Percentiles rank a stretch among this genome's conserved stretches.
Conservation (phyloP, 2,113 vertebrate genomes). For the Pongo pygmaeus region DNA sequence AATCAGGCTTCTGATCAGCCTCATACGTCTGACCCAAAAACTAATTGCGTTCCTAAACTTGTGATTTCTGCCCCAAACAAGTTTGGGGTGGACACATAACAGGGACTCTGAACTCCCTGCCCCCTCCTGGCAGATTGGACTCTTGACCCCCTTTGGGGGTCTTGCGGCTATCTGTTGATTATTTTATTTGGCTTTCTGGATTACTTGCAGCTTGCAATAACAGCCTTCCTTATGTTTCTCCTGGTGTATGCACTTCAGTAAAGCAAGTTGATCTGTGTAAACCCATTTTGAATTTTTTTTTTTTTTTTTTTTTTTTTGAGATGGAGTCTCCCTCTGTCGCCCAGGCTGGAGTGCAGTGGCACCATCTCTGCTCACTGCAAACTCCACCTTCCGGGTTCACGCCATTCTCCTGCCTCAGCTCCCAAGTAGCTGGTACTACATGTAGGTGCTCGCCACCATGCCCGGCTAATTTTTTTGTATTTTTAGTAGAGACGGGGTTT, state of each 20-base stretch:
- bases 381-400: too few relatives aligned
- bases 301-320: neutral
- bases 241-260: neutral
- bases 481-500: too few relatives aligned
- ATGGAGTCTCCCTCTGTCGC: too few relatives aligned
- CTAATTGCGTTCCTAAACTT: neutral
- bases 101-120: neutral
- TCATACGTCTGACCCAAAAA: neutral
- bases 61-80: conserved; percentile 6
- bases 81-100: neutral
- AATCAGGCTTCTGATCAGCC: neutral
- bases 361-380: too few relatives aligned
- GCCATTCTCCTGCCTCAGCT: too few relatives aligned
- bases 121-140: neutral
- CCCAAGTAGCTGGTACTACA: too few relatives aligned
- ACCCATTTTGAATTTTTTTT: neutral
- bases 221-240: neutral
- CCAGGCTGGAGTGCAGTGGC: too few relatives aligned
- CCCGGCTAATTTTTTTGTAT: too few relatives aligned
- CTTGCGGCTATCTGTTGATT: neutral
- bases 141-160: neutral
- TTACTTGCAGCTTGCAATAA: neutral
- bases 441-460: too few relatives aligned
- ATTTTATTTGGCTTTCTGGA: neutral
- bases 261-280: neutral